Percentiles rank a stretch among this genome's conserved stretches.
Conservation (phyloP, 2,888 invertebrate species). For the Physocephala rufipes region DNA sequence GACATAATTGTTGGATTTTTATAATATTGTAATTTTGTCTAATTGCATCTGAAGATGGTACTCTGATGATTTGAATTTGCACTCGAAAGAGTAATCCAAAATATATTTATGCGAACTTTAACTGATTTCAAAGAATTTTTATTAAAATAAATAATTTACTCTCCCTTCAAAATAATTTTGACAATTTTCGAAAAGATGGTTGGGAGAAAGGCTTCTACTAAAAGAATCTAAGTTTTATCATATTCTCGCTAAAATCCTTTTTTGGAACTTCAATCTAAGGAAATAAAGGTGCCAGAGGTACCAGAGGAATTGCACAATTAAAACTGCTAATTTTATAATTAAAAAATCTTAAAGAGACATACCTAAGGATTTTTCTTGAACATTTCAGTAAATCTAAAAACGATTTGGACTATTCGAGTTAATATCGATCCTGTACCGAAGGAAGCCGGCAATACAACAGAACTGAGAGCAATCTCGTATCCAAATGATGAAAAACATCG, state of each 20-base stretch:
- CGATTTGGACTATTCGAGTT: constrained; percentile 13
- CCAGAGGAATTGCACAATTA: no score
- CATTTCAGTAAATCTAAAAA: constrained; percentile 22
- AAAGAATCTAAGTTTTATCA: no score
- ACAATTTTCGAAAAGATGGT: constrained; percentile 46
- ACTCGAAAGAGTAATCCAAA: constrained; percentile 47
- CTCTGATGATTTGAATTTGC: constrained; percentile 48
- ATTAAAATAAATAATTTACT: constrained; percentile 42
- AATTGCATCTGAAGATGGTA: constrained; percentile 48
- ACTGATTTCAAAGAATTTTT: constrained; percentile 45
- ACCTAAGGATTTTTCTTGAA: neutral
- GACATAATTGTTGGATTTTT: constrained; percentile 52
- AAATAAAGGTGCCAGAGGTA: no score
- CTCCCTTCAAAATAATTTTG: constrained; percentile 44
- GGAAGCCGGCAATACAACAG: constrained; percentile 5
- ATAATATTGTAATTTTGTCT: constrained; percentile 47
- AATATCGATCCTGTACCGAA: neutral
- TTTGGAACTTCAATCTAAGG: no score
- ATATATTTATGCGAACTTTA: constrained; percentile 43
- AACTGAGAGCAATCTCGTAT: neutral
- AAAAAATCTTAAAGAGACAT: no score
- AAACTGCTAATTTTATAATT: no score
- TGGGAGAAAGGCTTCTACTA: constrained; percentile 33
- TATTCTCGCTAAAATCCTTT: no score
- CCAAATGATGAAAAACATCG: neutral